These are phyloP conservation scores for Strix uralensis DNA, from an alignment of 2,113 vertebrate genomes.

Conservation along the genomic window DNA sequence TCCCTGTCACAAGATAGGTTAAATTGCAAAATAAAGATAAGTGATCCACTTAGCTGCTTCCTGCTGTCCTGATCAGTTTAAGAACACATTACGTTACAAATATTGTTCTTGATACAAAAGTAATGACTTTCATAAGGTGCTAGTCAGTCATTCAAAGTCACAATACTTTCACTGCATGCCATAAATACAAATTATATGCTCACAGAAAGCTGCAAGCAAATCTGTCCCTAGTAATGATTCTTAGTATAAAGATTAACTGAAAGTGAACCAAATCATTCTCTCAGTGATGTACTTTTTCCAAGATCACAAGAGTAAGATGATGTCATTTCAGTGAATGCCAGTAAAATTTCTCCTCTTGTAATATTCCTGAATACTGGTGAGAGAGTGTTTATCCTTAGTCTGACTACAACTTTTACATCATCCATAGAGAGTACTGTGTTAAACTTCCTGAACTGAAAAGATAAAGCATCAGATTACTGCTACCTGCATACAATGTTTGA, in stretches of 20 bases:
- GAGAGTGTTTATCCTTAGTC: conserved; percentile 49
- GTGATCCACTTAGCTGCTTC: conserved; percentile 66
- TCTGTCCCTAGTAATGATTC: conserved; percentile 48
- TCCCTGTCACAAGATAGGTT: conserved; percentile 61
- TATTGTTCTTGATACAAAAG: conserved; percentile 39
- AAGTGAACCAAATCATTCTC: conserved; percentile 64
- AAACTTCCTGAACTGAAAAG: neutral
- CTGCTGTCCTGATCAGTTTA: conserved; percentile 68
- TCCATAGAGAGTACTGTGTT: neutral
- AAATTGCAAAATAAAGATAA: conserved; percentile 75
- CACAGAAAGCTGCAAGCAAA: conserved; percentile 51
- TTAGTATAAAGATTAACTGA: conserved; percentile 65
- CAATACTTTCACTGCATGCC: neutral
- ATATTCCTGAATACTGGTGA: conserved; percentile 60
- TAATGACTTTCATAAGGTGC: conserved; percentile 65
- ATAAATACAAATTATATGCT: conserved; percentile 50
- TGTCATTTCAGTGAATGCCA: conserved; percentile 67
- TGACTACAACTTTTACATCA: conserved; percentile 10
- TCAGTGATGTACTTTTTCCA: conserved; percentile 50
- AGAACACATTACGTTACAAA: conserved; percentile 57
- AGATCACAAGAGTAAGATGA: conserved; percentile 46
- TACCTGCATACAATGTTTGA: neutral
- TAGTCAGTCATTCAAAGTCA: conserved; percentile 68
- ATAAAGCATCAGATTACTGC: neutral
- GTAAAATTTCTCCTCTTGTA: conserved; percentile 57